A percentile compares a stretch with the other conserved stretches of the same genome.
phyloP scores from a whole-genome alignment of 2,888 invertebrate genomes.

The Mythimna impura region DNA sequence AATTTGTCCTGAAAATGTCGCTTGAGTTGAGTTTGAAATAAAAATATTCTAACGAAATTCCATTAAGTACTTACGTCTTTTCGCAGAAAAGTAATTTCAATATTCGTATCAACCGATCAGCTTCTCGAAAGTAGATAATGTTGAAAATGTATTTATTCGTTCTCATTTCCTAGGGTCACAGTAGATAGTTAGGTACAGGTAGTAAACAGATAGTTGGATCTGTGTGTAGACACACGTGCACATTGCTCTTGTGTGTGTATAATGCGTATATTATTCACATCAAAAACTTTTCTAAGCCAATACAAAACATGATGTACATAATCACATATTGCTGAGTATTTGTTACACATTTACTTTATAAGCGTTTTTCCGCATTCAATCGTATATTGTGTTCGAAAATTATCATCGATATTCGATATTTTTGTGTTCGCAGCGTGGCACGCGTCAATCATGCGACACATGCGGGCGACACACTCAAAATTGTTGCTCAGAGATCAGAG shows the following conservation, averaged over 20 bases:
- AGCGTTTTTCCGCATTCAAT: conserved; percentile 31
- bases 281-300: conserved; percentile 14
- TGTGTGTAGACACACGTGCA: no score
- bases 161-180: conserved; percentile 21
- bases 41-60: neutral
- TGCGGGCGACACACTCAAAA: conserved; percentile 83
- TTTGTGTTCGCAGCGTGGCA: conserved; percentile 73
- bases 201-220: no score
- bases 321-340: conserved; percentile 22
- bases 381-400: conserved; percentile 64
- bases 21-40: neutral
- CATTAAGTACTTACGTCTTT: neutral
- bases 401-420: conserved; percentile 72
- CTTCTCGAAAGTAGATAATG: conserved; percentile 18
- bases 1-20: neutral
- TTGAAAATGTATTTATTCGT: conserved; percentile 29
- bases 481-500: conserved; percentile 80
- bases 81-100: conserved; percentile 27
- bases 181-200: neutral
- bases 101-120: conserved; percentile 7
- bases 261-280: neutral
- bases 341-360: conserved; percentile 31
- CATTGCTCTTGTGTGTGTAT: no score
- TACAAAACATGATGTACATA: conserved; percentile 8
- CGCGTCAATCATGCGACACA: conserved; percentile 83